Evolutionary conservation across 2,113 vertebrate species (phyloP).

Genomic region (Sterrhoptilus dennistouni): DNA sequence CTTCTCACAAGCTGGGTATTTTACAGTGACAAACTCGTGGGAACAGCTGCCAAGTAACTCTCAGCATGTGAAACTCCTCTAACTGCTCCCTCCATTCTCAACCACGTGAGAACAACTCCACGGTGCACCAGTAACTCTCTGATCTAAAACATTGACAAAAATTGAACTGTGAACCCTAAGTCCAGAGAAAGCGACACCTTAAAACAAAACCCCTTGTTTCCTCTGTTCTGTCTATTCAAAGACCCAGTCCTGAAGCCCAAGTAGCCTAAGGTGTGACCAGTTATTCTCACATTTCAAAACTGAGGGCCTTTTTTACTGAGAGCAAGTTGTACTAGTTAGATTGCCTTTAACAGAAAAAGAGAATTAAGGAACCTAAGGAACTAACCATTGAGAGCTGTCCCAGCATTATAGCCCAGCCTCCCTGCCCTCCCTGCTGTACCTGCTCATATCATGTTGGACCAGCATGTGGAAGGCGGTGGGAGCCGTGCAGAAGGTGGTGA

Average conservation of each 20-base stretch:
- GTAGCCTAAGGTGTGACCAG: neutral
- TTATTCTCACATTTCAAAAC: neutral
- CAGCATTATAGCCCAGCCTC: neutral
- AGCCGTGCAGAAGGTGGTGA: constrained; percentile 74
- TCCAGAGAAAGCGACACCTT: neutral
- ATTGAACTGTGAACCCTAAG: neutral
- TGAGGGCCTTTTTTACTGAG: neutral
- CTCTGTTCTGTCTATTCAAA: neutral
- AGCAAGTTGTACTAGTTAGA: neutral
- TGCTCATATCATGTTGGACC: constrained; percentile 74
- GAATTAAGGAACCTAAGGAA: neutral
- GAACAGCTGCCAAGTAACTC: neutral
- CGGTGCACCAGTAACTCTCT: neutral
- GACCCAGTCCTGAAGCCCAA: neutral
- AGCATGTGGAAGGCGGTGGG: constrained; percentile 80
- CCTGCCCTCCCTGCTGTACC: constrained; percentile 54
- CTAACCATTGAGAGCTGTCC: neutral
- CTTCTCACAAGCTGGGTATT: neutral
- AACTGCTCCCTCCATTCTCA: neutral
- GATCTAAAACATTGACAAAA: neutral
- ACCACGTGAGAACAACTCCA: neutral
- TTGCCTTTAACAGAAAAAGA: neutral
- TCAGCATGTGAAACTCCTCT: neutral
- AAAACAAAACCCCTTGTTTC: neutral
- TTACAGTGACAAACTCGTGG: neutral